Base-by-base conservation (phyloP, 2,888 invertebrate genomes). In the Fragum whitleyi region DNA sequence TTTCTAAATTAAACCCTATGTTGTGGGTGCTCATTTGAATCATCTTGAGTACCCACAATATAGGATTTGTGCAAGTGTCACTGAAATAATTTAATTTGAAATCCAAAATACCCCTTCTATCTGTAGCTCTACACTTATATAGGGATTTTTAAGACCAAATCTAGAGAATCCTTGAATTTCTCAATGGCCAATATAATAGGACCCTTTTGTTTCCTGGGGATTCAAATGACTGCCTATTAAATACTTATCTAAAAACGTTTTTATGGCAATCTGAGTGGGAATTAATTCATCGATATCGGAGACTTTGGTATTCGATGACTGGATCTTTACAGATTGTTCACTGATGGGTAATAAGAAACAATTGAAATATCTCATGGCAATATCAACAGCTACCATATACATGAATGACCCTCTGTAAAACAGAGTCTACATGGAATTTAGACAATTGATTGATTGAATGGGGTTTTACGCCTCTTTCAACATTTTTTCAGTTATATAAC, bases 171-270 rank as follows among this genome's bases (percentile, higher is more conserved):
- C 47, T 9, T 47, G 47, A 47, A 47, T 9, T 47, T 5, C 47
- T 16, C n/a, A 47, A 47, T 47, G 7, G 14, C 47, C 47, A 47
- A 47, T 47, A 47, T 47, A n/a, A n/a, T 36, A 9, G 47, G 57
- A 14, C 28, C 26, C 57, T n/a, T 19, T 57, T 57, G 57, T 57
- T 28, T 57, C 57, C 57, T 28, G 23, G 9, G 23, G 57, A 57
- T 57, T 57, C 57, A 57, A 26, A 57, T 57, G 57, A 57, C 57
- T 57, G 57, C 19, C 57, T 28, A 57, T 57, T 57, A 57, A 23
- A 57, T 57, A 26, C 26, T 23, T 23, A 57, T 57, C 57, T 57
- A 57, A 3, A 19, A 57, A 21, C 3, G 19, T 2, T n/a, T 47
- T n/a, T n/a, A 47, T 19, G 16, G 16, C n/a, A 47, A 19, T 47